phyloP scores from a whole-genome alignment of 1,140 invertebrate species.

The Rhynchophorus ferrugineus region DNA sequence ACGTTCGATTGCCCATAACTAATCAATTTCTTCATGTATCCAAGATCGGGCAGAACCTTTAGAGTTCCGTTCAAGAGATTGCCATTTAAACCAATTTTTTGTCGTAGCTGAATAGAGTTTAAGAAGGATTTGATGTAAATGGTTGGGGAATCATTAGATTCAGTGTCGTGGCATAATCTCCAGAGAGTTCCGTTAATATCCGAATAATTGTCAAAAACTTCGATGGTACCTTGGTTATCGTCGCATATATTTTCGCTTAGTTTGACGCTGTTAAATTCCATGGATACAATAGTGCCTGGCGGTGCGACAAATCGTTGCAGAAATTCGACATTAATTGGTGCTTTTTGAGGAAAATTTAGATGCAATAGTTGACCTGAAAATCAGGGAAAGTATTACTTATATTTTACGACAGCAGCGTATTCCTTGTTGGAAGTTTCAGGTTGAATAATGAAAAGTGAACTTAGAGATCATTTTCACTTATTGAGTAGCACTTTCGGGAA shows the following conservation, averaged over 20 bases:
- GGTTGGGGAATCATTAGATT: slow-evolving; percentile 32
- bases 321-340: slow-evolving; percentile 45
- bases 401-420: no score
- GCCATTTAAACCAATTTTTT: slow-evolving; percentile 41
- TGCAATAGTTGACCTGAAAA: slow-evolving; percentile 41
- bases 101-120: slow-evolving; percentile 50
- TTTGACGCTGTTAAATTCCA: slow-evolving; percentile 44
- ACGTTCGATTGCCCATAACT: slow-evolving; percentile 47
- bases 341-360: slow-evolving; percentile 49
- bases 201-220: slow-evolving; percentile 58
- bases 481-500: no score
- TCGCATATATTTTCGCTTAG: slow-evolving; percentile 40
- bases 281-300: slow-evolving; percentile 48
- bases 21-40: slow-evolving; percentile 53
- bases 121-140: slow-evolving; percentile 55
- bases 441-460: no score
- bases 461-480: no score
- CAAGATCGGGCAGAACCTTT: slow-evolving; percentile 43
- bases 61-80: slow-evolving; percentile 49
- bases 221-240: slow-evolving; percentile 44
- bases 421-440: no score
- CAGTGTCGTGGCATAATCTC: slow-evolving; percentile 49
- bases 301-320: slow-evolving; percentile 50
- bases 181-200: slow-evolving; percentile 58
- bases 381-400: no score